Evolutionary conservation across 1,140 invertebrate genomes (phyloP).

Genomic region (Eriosoma lanigerum): DNA sequence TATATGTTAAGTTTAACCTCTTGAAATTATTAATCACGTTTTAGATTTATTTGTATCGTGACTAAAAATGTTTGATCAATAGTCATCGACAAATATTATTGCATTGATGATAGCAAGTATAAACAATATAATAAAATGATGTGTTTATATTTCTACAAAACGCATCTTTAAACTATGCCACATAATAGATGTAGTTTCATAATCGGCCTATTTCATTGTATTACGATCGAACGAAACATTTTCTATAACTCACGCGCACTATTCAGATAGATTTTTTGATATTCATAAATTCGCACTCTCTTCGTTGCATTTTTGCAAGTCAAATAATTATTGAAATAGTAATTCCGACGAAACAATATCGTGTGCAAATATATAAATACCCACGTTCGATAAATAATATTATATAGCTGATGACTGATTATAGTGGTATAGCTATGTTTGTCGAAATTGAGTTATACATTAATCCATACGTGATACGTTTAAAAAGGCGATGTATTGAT

Average conservation of each 20-base stretch:
- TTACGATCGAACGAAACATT: not conserved
- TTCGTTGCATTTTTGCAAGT: not conserved
- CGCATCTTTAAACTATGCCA: no score
- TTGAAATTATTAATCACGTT: not conserved
- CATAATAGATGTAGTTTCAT: not conserved
- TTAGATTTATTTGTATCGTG: not conserved
- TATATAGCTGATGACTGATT: no score
- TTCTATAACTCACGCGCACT: not conserved
- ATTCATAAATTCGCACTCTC: not conserved
- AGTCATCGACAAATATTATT: not conserved
- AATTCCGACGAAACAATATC: not conserved
- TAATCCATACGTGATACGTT: no score
- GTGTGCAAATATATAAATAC: not conserved
- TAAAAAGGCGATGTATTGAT: no score
- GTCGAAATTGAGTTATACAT: no score
- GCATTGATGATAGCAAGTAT: not conserved
- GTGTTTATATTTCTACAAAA: not conserved
- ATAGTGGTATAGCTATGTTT: no score
- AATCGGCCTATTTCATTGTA: not conserved
- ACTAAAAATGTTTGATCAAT: not conserved
- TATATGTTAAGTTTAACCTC: not conserved
- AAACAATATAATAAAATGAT: not conserved
- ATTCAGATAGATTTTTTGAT: not conserved
- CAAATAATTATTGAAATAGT: not conserved
- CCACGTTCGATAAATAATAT: not conserved